Percentiles rank a stretch among this genome's conserved stretches.
Evolutionary conservation across 2,888 invertebrate species (phyloP).

Genomic region (Chloroclysta siterata): DNA sequence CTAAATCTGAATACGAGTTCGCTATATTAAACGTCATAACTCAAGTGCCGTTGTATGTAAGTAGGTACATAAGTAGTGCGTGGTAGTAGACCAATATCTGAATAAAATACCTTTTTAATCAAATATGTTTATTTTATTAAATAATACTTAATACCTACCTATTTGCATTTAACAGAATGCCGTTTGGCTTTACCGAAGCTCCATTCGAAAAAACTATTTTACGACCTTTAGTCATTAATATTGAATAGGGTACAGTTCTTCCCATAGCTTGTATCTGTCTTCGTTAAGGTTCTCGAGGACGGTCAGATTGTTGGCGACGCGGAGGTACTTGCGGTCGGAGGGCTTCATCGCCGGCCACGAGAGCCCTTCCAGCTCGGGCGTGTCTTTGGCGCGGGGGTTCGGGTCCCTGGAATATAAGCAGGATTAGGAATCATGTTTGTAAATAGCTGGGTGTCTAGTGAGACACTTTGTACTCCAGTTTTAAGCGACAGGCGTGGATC

Average conservation of each 20-base stretch:
- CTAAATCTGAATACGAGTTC: no score
- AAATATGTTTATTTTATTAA: no score
- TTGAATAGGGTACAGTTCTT: conserved; percentile 62
- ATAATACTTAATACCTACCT: background rate
- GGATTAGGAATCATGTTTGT: background rate
- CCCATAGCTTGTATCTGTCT: conserved; percentile 60
- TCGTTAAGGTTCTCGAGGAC: conserved; percentile 56
- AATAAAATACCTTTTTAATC: no score
- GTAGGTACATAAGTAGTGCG: no score
- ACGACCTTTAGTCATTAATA: conserved; percentile 35
- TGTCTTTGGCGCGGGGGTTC: conserved; percentile 43
- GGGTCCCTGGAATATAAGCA: conserved; percentile 52
- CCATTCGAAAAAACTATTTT: background rate
- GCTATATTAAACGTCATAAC: no score
- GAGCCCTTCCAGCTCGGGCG: conserved; percentile 44
- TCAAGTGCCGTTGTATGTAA: no score
- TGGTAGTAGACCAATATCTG: no score
- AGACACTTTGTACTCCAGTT: no score
- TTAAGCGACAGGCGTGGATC: no score
- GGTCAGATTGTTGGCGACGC: conserved; percentile 47
- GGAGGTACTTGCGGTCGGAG: conserved; percentile 52
- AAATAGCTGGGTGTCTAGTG: no score
- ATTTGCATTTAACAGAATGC: background rate
- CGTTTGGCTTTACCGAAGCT: background rate
- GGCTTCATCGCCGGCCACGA: conserved; percentile 61